phyloP scores from a whole-genome alignment of 2,113 vertebrate genomes.

The Panthera uncia region DNA sequence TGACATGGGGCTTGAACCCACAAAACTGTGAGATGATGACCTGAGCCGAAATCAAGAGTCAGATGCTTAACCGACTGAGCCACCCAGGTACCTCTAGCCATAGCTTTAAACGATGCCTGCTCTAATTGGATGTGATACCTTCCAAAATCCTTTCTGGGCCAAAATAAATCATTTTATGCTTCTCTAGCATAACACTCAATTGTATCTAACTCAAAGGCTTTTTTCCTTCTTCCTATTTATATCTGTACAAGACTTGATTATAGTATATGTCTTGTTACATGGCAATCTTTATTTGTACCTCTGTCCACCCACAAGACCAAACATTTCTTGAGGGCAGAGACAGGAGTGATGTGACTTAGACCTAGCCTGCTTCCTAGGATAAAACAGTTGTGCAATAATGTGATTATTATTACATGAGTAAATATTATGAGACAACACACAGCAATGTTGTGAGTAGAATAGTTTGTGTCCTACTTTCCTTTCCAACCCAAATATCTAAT shows the following conservation, averaged over 20 bases:
- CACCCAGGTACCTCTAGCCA: neutral
- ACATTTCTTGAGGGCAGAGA: neutral
- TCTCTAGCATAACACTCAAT: neutral
- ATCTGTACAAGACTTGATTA: neutral
- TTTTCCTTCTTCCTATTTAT: neutral
- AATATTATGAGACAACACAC: neutral
- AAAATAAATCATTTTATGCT: neutral
- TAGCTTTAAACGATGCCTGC: neutral
- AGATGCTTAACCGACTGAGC: too few species aligned
- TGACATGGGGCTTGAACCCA: too few species aligned
- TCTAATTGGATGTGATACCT: neutral
- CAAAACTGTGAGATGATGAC: too few species aligned
- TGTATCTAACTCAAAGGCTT: neutral
- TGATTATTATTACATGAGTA: neutral
- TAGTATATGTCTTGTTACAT: neutral
- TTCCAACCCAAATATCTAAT: conserved; percentile 32
- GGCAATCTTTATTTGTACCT: conserved; percentile 10
- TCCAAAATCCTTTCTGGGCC: neutral
- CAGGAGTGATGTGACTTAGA: neutral
- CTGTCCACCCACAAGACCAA: neutral
- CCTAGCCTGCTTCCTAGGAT: neutral
- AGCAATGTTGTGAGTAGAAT: neutral
- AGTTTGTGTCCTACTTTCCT: neutral
- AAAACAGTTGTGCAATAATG: neutral
- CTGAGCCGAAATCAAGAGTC: too few species aligned